These are phyloP conservation scores for Drosophila kurseongensis DNA, from an alignment of 1,140 invertebrate species.

Conservation along the genomic window DNA sequence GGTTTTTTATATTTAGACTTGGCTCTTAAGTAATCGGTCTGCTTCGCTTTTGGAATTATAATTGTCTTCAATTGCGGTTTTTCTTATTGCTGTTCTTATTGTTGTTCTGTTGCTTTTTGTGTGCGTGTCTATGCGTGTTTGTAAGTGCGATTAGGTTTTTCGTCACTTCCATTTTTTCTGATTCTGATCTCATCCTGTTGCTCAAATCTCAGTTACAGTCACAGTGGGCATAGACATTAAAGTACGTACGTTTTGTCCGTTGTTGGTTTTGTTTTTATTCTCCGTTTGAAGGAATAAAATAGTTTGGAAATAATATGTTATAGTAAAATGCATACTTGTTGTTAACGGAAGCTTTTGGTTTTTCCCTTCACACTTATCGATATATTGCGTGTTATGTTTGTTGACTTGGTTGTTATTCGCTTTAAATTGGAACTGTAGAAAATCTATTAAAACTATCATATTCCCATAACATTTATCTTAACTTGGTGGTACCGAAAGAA, in stretches of 20 bases:
- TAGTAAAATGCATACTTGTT: slow-evolving; percentile 64
- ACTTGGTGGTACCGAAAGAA: slow-evolving; percentile 72
- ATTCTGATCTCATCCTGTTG: slow-evolving; percentile 10
- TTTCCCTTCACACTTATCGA: slow-evolving; percentile 28
- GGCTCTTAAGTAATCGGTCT: slow-evolving; percentile 35
- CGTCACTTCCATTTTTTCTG: slow-evolving; percentile 19
- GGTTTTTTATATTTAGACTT: slow-evolving; percentile 29
- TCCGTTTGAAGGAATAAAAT: slow-evolving; percentile 21
- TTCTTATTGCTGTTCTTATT: slow-evolving; percentile 24
- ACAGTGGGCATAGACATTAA: slow-evolving; percentile 44
- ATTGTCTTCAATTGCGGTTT: slow-evolving; percentile 21
- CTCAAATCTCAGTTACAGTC: slow-evolving; percentile 13
- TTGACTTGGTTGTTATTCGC: slow-evolving; percentile 22
- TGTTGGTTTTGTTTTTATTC: slow-evolving; percentile 6
- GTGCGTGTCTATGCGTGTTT: slow-evolving; percentile 22
- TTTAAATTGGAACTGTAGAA: slow-evolving; percentile 63
- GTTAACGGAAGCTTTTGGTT: slow-evolving; percentile 61
- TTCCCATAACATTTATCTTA: slow-evolving; percentile 52
- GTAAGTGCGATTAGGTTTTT: slow-evolving; percentile 9
- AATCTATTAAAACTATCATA: slow-evolving; percentile 61
- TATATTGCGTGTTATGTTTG: slow-evolving; percentile 30
- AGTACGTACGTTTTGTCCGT: not conserved
- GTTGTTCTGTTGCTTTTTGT: slow-evolving; percentile 15
- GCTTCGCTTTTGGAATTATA: slow-evolving; percentile 18
- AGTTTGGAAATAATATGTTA: slow-evolving; percentile 30